phyloP scores from a whole-genome alignment of 2,888 invertebrate species.

The Galeruca laticollis region DNA sequence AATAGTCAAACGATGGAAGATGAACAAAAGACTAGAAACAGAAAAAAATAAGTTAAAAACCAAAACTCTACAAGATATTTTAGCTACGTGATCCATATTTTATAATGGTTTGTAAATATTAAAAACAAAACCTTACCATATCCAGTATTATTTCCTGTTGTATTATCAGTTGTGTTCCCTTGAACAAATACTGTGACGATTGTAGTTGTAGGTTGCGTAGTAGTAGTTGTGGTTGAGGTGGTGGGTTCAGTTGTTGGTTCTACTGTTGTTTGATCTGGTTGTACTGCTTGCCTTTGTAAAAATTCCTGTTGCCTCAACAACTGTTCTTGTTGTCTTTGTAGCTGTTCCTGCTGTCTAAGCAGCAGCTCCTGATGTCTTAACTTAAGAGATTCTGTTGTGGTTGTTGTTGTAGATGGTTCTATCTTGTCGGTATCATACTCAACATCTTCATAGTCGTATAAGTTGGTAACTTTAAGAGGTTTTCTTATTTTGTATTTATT shows the following conservation, averaged over 20 bases:
- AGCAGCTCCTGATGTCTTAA: constrained; percentile 30
- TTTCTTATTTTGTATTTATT: constrained; percentile 41
- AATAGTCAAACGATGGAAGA: too few species aligned
- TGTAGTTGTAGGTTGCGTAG: constrained; percentile 58
- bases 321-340: constrained; percentile 35
- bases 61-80: too few species aligned
- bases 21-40: too few species aligned
- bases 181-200: constrained; percentile 54
- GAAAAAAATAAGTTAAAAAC: too few species aligned
- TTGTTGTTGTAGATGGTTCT: constrained; percentile 33
- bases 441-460: constrained; percentile 44
- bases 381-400: constrained; percentile 30
- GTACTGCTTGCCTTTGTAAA: constrained; percentile 33
- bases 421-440: constrained; percentile 42
- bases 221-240: constrained; percentile 43
- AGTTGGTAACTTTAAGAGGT: constrained; percentile 34
- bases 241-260: constrained; percentile 44
- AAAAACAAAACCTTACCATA: constrained; percentile 45
- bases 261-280: constrained; percentile 35
- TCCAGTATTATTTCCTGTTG: constrained; percentile 42
- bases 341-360: constrained; percentile 22
- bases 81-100: too few species aligned
- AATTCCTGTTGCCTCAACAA: constrained; percentile 41
- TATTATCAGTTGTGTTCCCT: constrained; percentile 31
- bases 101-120: not conserved